Evolutionary conservation across 2,113 vertebrate species (phyloP), one percentile per base, ranked within the genome.

Genomic region (Trochalopteron elliotii): DNA sequence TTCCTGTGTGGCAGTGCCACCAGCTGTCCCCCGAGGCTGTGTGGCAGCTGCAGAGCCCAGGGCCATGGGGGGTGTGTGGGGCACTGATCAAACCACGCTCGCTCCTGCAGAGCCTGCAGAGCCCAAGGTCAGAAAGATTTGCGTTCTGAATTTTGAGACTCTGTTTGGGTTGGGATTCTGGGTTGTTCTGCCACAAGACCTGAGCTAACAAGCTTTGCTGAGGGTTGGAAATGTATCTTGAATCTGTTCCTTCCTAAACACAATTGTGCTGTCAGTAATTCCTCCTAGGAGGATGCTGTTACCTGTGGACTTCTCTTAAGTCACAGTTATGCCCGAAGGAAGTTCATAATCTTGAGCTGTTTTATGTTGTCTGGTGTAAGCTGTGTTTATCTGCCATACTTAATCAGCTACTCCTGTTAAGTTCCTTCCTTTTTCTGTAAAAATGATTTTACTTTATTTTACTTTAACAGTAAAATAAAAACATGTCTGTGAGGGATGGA

Each of bases 51-150:
- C n/a, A 63, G 59, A 49, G 63, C 19, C 37, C 61, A 39, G 59
- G 57, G 57, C 52, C 44, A 3, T 1, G 28, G 33, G 35, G 16
- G 33, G 11, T 15, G 6, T 30, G 47, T 30, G 67, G 67, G 40
- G 25, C 40, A 42, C 89, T 5, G 57, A 82, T 28, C 44, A 57
- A 69, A 65, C 30, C 5, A 2, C 5, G 3, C 21, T 63, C 0
- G 0, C 35, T 42, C 19, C 63, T 23, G 53, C 5, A 5, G 35
- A 0, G 0, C 19, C 3, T 72, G 53, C n/a, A 45, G 21, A 60
- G 45, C 31, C 45, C 12, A 11, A 57, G 28, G 20, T 12, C 20
- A 49, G 42, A 35, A 19, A 67, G 72, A n/a, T 25, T 10, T 1
- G 64, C 25, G 9, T 61, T 74, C 57, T 76, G 61, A 76, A 27